Evolutionary conservation across 2,797 vertebrate genomes (phyloP), one percentile per base, ranked within the genome.

Genomic region (Sebastes glaucus): DNA sequence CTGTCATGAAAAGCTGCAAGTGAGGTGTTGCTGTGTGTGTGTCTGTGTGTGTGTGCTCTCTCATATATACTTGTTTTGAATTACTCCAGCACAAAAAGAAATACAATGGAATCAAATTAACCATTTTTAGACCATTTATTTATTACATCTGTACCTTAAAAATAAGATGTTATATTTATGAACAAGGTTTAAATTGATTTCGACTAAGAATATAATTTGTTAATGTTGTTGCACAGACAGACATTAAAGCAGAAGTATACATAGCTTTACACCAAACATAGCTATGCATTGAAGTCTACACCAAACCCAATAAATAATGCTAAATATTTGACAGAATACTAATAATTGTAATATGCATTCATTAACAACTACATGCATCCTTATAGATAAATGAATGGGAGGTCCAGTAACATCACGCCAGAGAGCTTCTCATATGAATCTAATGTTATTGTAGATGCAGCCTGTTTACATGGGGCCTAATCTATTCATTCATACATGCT

Each of bases 321-420:
- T 88, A 87, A 89, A 92, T 92, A 88, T 93, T 89, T 92, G 83
- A 91, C 72, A 79, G 74, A 80, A 84, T 89, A 84, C 80, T 84
- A 87, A 87, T 90, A 75, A 90, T 89, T 84, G 66, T 49, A 84
- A 73, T 83, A 77, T 70, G 72, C 80, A 90, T 87, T 85, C 74
- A 86, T 89, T 87, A 90, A 69, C 71, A 84, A 80, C 56, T 78
- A 71, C 73, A 82, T 78, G 61, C 77, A 76, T 78, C 25, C 32
- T 79, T 85, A 91, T 92, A 62, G 91, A 94, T 92, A 84, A 92
- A 85, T 90, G 73, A 90, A 85, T 46, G 72, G 53, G 72, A 81
- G 78, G 83, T 85, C 84, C 85, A 85, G 81, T 68, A 84, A 33
- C 62, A 89, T 85, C 74, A 74, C 33, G 49, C 80, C 77, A 78